A percentile compares a stretch with the other conserved stretches of the same genome.
Conservation (phyloP, 1,140 invertebrate genomes). For the Dinoponera quadriceps region DNA sequence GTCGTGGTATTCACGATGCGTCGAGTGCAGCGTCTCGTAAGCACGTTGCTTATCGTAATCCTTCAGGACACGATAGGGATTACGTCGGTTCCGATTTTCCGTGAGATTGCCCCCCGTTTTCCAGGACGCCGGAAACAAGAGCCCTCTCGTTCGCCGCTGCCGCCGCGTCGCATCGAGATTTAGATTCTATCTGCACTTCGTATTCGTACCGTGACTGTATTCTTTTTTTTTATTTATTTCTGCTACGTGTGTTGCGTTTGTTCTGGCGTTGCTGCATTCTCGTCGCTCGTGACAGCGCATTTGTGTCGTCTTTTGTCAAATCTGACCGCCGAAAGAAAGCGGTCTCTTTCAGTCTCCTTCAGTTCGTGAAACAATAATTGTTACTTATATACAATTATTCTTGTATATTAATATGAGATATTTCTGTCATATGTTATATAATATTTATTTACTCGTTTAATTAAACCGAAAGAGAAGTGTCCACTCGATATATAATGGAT, state of each 20-base stretch:
- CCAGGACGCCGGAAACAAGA: background rate
- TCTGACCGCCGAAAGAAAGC: no score
- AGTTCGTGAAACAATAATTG: no score
- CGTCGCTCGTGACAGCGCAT: background rate
- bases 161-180: constrained; percentile 24
- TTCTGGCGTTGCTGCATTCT: background rate
- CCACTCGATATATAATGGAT: no score
- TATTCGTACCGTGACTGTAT: background rate
- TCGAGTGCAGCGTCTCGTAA: background rate
- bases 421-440: no score
- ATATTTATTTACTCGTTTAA: no score
- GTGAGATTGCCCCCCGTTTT: constrained; percentile 66
- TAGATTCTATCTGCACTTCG: constrained; percentile 50
- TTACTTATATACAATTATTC: no score
- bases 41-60: constrained; percentile 79
- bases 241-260: background rate
- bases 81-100: constrained; percentile 78
- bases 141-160: constrained; percentile 11
- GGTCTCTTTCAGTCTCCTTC: no score
- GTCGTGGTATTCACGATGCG: background rate
- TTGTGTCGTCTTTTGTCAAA: no score
- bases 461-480: no score
- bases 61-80: constrained; percentile 65
- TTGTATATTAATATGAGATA: no score
- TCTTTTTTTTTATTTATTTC: background rate